A percentile compares a stretch with the other conserved stretches of the same genome.
These are phyloP conservation scores for Aricia agestis DNA, from an alignment of 1,140 invertebrate genomes.

Conservation along the genomic window DNA sequence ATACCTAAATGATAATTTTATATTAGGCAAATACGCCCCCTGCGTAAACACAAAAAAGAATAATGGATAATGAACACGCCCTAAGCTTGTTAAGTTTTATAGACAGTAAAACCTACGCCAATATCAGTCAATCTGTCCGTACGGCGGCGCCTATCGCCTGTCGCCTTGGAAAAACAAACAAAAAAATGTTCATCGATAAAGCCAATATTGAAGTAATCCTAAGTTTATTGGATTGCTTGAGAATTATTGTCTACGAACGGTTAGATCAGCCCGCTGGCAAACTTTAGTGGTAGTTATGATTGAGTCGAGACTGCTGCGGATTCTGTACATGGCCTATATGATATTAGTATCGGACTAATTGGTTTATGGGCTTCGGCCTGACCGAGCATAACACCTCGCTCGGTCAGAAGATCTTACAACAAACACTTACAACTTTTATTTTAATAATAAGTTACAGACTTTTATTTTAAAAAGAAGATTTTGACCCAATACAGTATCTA, in stretches of 20 bases:
- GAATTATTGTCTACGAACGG: constrained; percentile 20
- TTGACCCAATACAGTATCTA: too few species aligned
- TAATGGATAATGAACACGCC: constrained; percentile 17
- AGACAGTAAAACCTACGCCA: constrained; percentile 20
- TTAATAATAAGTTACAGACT: too few species aligned
- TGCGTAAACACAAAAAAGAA: neutral
- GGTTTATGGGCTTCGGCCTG: too few species aligned
- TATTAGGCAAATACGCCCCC: neutral
- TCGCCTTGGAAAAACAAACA: constrained; percentile 21
- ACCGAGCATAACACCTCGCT: too few species aligned
- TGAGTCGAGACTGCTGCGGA: too few species aligned
- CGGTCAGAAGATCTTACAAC: too few species aligned
- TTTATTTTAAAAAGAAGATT: too few species aligned
- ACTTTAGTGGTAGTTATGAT: neutral
- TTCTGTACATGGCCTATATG: too few species aligned
- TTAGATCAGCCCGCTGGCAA: neutral
- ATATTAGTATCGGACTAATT: too few species aligned
- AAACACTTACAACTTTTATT: too few species aligned
- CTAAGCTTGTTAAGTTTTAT: constrained; percentile 18
- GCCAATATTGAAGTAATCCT: constrained; percentile 23
- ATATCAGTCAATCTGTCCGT: constrained; percentile 18
- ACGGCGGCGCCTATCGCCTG: constrained; percentile 20
- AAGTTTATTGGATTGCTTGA: constrained; percentile 22
- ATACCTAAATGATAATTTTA: neutral
- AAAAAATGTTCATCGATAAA: constrained; percentile 21